A percentile compares a stretch with the other conserved stretches of the same genome.
Conservation (phyloP, 2,888 invertebrate genomes). For the Hydrotaea diabolus region DNA sequence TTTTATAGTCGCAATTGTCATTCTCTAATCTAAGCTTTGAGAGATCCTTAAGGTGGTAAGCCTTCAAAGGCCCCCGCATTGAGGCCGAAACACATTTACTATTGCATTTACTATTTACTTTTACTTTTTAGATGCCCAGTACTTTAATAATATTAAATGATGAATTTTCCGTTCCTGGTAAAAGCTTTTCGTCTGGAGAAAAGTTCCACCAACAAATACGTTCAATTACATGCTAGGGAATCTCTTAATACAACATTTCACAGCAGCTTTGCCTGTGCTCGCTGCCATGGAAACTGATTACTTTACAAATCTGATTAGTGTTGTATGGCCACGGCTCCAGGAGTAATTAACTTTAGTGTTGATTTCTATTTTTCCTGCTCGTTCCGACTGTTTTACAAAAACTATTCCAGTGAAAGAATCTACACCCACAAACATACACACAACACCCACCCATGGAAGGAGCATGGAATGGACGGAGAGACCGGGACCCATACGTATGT, state of each 20-base stretch:
- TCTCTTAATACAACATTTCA: conserved; percentile 4
- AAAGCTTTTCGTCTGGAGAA: no score
- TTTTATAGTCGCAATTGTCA: no score
- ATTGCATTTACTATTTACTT: no score
- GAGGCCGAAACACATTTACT: no score
- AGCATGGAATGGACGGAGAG: no score
- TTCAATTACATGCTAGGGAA: not conserved
- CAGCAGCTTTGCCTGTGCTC: not conserved
- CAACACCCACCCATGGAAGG: no score
- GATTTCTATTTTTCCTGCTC: not conserved
- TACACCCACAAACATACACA: not conserved
- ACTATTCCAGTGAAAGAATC: not conserved
- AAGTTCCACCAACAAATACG: conserved; percentile 21
- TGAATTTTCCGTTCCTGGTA: no score
- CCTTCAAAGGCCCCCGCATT: no score
- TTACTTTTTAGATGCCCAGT: no score
- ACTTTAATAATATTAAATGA: no score
- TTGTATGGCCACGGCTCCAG: conserved; percentile 28
- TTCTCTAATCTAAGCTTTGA: no score
- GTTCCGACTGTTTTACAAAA: not conserved
- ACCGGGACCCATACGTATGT: not conserved
- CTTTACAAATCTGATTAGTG: conserved; percentile 38
- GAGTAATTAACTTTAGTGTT: conserved; percentile 24
- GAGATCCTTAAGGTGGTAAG: no score
- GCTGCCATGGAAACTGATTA: conserved; percentile 21